Evolutionary conservation across 23 tunicate genomes (phyloP).

Genomic region (Trididemnum miniatum): DNA sequence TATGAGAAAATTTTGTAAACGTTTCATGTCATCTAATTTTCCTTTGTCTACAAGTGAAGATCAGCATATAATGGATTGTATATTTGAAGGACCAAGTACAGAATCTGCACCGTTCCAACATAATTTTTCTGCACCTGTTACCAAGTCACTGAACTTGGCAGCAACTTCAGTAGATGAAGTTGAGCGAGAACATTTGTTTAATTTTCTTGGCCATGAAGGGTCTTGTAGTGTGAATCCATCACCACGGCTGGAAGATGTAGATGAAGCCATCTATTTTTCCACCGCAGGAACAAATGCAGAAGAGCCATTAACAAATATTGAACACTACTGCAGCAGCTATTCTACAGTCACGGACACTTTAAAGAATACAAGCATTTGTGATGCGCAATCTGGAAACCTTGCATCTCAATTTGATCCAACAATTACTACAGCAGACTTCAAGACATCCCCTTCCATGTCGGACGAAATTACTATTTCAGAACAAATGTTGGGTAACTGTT

Average conservation of each 20-base stretch:
- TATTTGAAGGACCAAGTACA: not conserved
- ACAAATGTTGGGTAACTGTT: too few relatives aligned
- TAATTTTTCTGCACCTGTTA: not conserved
- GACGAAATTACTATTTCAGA: too few relatives aligned
- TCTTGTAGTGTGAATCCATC: not conserved
- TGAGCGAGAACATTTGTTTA: not conserved
- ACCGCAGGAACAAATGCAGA: not conserved
- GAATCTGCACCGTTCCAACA: not conserved
- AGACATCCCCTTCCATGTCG: too few relatives aligned
- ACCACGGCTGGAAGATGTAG: not conserved
- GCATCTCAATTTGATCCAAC: too few relatives aligned
- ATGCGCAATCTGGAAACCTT: too few relatives aligned
- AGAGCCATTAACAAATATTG: too few relatives aligned
- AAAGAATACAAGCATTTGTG: too few relatives aligned
- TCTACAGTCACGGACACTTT: too few relatives aligned
- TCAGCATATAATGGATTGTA: not conserved
- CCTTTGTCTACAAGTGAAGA: not conserved
- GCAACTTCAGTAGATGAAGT: not conserved
- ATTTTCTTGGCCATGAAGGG: not conserved
- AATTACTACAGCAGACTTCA: too few relatives aligned
- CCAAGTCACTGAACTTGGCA: not conserved
- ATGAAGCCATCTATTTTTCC: not conserved
- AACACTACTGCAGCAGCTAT: too few relatives aligned
- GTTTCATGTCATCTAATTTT: not conserved
- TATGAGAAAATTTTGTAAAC: too few relatives aligned